Conservation (phyloP, 2,797 vertebrate species). For the Eptatretus atami region DNA sequence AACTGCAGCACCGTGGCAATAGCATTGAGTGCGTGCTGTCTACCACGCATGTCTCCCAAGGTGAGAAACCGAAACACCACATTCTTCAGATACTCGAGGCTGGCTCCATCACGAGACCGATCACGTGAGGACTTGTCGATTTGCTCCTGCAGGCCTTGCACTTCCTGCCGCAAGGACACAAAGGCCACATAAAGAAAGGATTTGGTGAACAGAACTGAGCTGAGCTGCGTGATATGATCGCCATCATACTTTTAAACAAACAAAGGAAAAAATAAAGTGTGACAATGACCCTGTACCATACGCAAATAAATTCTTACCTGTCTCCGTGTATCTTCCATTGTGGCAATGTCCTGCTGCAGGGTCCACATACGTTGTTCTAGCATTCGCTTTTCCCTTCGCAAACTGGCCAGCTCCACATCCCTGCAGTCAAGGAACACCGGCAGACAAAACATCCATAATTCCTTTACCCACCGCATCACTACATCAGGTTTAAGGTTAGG, state of each 20-base stretch:
- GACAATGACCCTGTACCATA: too few relatives aligned
- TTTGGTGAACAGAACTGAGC: background rate
- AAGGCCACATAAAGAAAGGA: background rate
- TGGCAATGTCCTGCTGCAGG: slow-evolving; percentile 26
- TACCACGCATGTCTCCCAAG: slow-evolving; percentile 30
- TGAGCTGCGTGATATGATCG: too few relatives aligned
- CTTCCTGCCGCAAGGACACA: slow-evolving; percentile 16
- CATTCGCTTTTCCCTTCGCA: slow-evolving; percentile 34
- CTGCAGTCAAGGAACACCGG: slow-evolving; percentile 13
- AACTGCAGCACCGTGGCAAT: slow-evolving; percentile 68
- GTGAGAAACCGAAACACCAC: slow-evolving; percentile 52
- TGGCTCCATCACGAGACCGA: slow-evolving; percentile 46
- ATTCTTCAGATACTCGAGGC: slow-evolving; percentile 85
- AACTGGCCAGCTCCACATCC: slow-evolving; percentile 27
- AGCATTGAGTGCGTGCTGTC: slow-evolving; percentile 52
- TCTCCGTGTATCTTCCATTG: slow-evolving; percentile 23
- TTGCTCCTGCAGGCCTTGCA: slow-evolving; percentile 13
- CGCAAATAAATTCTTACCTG: background rate
- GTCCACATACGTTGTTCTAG: slow-evolving; percentile 33
- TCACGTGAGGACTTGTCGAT: slow-evolving; percentile 37
- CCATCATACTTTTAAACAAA: too few relatives aligned
- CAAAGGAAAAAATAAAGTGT: too few relatives aligned
- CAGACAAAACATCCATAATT: background rate
- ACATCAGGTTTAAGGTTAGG: too few relatives aligned
- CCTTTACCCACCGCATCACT: too few relatives aligned